These are phyloP conservation scores for Perca schrenkii DNA, from an alignment of 2,113 vertebrate species.

Conservation along the genomic window DNA sequence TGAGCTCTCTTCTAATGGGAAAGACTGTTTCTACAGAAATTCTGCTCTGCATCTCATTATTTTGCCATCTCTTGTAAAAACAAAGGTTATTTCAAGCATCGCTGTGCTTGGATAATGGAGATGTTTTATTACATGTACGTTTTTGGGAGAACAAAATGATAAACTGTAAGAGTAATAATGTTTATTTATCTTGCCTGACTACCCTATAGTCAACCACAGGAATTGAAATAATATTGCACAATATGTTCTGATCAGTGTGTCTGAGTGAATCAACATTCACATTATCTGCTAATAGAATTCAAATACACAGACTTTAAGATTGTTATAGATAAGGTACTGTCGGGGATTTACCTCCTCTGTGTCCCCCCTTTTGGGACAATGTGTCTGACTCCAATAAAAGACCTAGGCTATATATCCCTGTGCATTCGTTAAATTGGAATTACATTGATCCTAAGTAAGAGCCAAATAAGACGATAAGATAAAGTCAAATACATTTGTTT, in stretches of 20 bases:
- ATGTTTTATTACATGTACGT: not conserved
- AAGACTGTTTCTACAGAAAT: no score
- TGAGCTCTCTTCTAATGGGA: not conserved
- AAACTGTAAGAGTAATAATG: conserved; percentile 1
- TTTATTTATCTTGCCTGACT: not conserved
- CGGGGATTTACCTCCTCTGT: no score
- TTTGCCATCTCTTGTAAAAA: not conserved
- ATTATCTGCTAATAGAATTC: not conserved
- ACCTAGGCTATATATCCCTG: no score
- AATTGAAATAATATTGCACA: not conserved
- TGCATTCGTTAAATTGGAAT: no score
- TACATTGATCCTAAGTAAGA: no score
- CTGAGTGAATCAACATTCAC: not conserved
- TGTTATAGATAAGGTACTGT: not conserved
- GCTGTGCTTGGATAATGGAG: not conserved
- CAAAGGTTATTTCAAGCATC: not conserved
- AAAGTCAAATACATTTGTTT: no score
- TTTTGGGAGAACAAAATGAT: not conserved
- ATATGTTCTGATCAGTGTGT: no score
- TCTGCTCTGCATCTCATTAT: not conserved
- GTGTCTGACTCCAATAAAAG: no score
- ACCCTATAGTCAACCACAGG: not conserved
- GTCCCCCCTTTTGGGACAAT: no score
- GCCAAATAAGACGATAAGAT: no score
- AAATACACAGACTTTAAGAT: not conserved